Evolutionary conservation across 2,888 invertebrate genomes (phyloP).

Genomic region (Meghimatium bilineatum): DNA sequence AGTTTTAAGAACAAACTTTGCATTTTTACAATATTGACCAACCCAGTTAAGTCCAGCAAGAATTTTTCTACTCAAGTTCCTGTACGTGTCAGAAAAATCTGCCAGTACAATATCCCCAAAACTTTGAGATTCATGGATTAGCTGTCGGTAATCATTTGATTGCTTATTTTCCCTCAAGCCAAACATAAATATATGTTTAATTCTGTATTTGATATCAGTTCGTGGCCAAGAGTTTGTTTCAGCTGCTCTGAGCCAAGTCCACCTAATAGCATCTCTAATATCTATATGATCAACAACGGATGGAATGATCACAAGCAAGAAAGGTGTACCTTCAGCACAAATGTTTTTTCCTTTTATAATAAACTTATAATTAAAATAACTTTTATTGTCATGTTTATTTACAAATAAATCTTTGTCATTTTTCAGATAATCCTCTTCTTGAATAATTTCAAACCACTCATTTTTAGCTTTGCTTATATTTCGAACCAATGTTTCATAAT

Average conservation of each 20-base stretch:
- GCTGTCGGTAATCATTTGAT: background rate
- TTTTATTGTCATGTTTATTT: background rate
- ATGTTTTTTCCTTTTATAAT: conserved; percentile 15
- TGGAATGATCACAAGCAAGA: conserved; percentile 23
- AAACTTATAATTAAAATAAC: background rate
- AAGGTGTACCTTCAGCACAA: background rate
- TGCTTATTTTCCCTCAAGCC: background rate
- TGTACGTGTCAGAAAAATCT: conserved; percentile 47
- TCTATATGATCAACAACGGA: background rate
- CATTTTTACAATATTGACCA: conserved; percentile 28
- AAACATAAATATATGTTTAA: conserved; percentile 38
- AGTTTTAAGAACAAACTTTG: conserved; percentile 40
- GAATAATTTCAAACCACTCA: background rate
- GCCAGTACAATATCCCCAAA: conserved; percentile 43
- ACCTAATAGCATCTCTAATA: conserved; percentile 13
- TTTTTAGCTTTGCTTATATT: conserved; percentile 13
- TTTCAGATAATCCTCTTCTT: conserved; percentile 5
- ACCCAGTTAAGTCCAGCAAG: conserved; percentile 44
- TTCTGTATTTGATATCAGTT: background rate
- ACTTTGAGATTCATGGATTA: conserved; percentile 23
- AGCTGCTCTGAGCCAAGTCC: conserved; percentile 30
- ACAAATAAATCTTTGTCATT: background rate
- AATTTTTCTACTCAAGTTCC: conserved; percentile 49
- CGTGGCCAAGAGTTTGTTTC: conserved; percentile 31
- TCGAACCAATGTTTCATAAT: background rate